Base-by-base conservation (phyloP, 2,113 vertebrate genomes). In the Alligator sinensis region DNA sequence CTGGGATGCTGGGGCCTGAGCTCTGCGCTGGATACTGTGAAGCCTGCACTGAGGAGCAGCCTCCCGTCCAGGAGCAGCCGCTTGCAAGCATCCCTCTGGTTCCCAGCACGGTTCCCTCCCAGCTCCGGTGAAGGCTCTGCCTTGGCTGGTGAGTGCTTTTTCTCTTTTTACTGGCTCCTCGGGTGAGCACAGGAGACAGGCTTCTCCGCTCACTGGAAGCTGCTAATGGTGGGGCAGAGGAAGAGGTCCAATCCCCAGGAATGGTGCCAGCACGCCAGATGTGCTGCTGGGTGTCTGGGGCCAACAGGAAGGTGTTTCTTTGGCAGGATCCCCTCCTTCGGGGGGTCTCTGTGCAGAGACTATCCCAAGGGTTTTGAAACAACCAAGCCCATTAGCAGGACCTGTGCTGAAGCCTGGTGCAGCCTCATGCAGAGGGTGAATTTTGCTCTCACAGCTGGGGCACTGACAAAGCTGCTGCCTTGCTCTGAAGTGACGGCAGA, bases 1-100 rank as follows among this genome's bases (percentile, higher is more conserved):
- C 74, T 2, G 0, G 9, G 19, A 21, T 5, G 4, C 1, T 9
- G 13, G 6, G 0, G 0, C 57, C 12, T 82, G 28, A 54, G 54
- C 38, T 84, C 12, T 87, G 70, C 14, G 76, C 84, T 21, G 77
- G 93, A 27, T 2, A 82, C 68, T 58, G 61, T 59, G 4, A 11
- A 3, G 1, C 80, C 62, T 24, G 34, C 72, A 21, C 47, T 11
- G 0, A 3, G 47, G 47, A 47, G 13, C 62, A 68, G 61, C 24
- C 66, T n/a, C 12, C 30, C 11, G 11, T 38, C 72, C 47, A 34
- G 70, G 34, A 74, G 34, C 47, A 90, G 24, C 74, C 24, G 13
- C 13, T 34, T 30, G 27, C 16, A 38, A 78, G 55, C 58, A 57
- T 24, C 63, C 47, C 18, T 24, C 11, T 28, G 64, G 24, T 22